phyloP scores from a whole-genome alignment of 2,888 invertebrate species.

The Eristalinus aeneus region DNA sequence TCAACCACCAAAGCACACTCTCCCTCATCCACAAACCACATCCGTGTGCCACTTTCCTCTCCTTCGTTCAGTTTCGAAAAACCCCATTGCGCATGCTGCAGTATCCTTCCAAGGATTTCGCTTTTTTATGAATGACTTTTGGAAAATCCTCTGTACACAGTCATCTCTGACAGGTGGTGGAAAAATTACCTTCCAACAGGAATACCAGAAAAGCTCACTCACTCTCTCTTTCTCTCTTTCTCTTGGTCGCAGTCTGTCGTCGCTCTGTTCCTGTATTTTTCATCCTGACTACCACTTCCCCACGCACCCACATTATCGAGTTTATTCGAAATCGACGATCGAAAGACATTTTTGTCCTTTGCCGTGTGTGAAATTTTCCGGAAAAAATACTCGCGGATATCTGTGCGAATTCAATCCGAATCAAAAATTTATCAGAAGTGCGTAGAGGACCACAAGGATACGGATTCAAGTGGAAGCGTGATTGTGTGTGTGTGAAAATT shows the following conservation, averaged over 20 bases:
- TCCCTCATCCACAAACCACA: neutral
- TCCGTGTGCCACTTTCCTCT: neutral
- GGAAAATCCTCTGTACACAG: slow-evolving; percentile 53
- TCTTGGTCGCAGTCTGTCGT: neutral
- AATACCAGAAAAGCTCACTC: slow-evolving; percentile 43
- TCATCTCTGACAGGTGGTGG: slow-evolving; percentile 68
- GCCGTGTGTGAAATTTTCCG: slow-evolving; percentile 65
- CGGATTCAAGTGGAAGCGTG: slow-evolving; percentile 21
- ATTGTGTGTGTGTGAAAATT: slow-evolving; percentile 43
- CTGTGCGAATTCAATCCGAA: slow-evolving; percentile 10
- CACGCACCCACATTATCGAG: slow-evolving; percentile 60
- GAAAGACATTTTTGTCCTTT: slow-evolving; percentile 64
- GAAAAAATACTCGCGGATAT: slow-evolving; percentile 56
- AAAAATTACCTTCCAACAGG: slow-evolving; percentile 56
- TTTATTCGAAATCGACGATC: slow-evolving; percentile 59
- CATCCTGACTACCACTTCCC: slow-evolving; percentile 51
- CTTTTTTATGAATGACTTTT: slow-evolving; percentile 67
- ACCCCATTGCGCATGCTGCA: slow-evolving; percentile 24
- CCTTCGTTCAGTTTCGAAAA: slow-evolving; percentile 47
- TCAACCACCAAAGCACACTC: neutral
- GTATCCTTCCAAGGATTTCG: slow-evolving; percentile 25
- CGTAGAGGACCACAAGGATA: neutral
- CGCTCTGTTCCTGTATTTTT: slow-evolving; percentile 20
- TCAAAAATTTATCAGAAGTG: neutral
- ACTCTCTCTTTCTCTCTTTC: neutral